Base-by-base conservation (phyloP, 2,113 vertebrate genomes). In the Onychostoma macrolepis region DNA sequence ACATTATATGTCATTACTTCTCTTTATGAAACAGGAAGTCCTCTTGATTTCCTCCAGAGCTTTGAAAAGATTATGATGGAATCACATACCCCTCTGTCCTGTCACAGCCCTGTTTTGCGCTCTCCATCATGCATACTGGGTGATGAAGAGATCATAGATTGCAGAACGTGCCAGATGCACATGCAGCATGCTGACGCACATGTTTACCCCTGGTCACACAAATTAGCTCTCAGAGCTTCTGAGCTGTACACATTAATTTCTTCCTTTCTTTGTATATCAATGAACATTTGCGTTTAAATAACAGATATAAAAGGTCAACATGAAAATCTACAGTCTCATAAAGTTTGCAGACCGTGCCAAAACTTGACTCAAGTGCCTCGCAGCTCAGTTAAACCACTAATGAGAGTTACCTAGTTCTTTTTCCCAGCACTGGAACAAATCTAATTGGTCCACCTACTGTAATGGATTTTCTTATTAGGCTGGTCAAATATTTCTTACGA, bases 361-460 rank as follows among this genome's bases (percentile, higher is more conserved):
- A 74, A 5, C 38, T 78, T 88, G 84, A 88, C 84, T 86, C 71
- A 58, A 45, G 67, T 61, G 61, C 80, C 74, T 53, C 67, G 76
- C 63, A 87, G 63, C 61, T 80, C 43, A 41, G 43, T 26, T 71
- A 65, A 85, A 78, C 38, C 63, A 69, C 13, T 86, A 86, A 86
- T 88, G 75, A 83, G 69, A 67, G 71, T 82, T 77, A 74, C 50
- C 61, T 56, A 26, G 58, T 28, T 88, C 33, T 63, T 82, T 77
- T 67, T 56, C 21, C 67, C 74, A 56, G 65, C 80, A 67, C 17
- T 88, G 79, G 45, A 41, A 21, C 15, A 81, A 28, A 63, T 43
- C 38, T 80, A 24, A 63, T 43, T 65, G 79, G 28, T 63, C 36
- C 56, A 65, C n/a, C 58, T 79, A 79, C 77, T 65, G n/a, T 65